A percentile compares a stretch with the other conserved stretches of the same genome.
Conservation (phyloP, 2,888 invertebrate genomes). For the Ophioninae sp. region DNA sequence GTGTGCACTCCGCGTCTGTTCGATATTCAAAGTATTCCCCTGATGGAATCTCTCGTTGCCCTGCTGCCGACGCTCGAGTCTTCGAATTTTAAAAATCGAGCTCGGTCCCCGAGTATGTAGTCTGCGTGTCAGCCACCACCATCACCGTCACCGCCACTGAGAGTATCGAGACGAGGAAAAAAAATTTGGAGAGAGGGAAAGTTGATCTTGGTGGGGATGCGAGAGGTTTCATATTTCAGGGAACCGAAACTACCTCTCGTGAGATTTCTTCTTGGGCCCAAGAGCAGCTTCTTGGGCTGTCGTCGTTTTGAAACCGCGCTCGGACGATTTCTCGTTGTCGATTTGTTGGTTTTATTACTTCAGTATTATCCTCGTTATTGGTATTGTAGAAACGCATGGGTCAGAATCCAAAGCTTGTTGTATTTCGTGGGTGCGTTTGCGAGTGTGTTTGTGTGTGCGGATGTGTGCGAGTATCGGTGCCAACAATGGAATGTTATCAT, state of each 20-base stretch:
- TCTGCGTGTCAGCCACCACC: background rate
- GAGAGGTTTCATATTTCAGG: slow-evolving; percentile 49
- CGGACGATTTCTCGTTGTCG: slow-evolving; percentile 22
- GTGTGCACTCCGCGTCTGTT: background rate
- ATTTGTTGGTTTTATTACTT: background rate
- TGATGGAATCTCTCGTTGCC: slow-evolving; percentile 11
- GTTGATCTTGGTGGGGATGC: slow-evolving; percentile 27
- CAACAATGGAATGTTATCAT: slow-evolving; percentile 27
- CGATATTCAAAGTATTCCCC: slow-evolving; percentile 16
- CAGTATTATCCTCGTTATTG: background rate
- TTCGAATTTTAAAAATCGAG: slow-evolving; percentile 22
- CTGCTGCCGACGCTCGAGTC: background rate
- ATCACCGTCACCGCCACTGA: no score
- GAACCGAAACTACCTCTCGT: slow-evolving; percentile 44
- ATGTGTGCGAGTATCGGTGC: background rate
- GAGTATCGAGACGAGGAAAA: slow-evolving; percentile 19
- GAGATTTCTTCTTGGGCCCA: slow-evolving; percentile 44
- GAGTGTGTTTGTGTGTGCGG: background rate
- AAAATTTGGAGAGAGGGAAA: slow-evolving; percentile 37
- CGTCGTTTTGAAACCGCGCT: slow-evolving; percentile 39
- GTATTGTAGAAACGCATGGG: background rate
- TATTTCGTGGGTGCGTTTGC: no score
- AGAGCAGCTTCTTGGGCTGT: slow-evolving; percentile 10
- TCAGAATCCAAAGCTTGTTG: slow-evolving; percentile 15
- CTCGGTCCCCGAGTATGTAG: background rate